These are phyloP conservation scores for Pangasianodon gigas DNA, from an alignment of 2,113 vertebrate species.

Conservation along the genomic window DNA sequence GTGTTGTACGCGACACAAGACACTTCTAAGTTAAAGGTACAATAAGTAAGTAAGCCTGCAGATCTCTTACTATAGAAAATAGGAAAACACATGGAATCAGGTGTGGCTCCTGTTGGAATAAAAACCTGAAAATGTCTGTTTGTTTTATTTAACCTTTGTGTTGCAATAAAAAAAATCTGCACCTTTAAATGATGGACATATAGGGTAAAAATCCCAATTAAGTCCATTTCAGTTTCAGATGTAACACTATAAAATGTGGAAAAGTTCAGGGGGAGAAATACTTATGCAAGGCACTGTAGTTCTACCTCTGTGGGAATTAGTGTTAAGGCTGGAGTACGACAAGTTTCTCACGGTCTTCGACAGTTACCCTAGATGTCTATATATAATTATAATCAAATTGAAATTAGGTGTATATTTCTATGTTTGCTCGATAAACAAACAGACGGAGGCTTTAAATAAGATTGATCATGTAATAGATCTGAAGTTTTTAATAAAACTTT, in stretches of 20 bases:
- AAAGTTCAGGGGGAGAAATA: not conserved
- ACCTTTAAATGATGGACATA: not conserved
- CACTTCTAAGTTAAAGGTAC: constrained; percentile 27
- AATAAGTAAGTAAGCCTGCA: constrained; percentile 12
- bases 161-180: not conserved
- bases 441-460: not conserved
- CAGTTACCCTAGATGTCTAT: not conserved
- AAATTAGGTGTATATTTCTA: not conserved
- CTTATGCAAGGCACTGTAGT: not conserved
- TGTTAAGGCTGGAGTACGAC: not conserved
- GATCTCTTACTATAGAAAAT: not conserved
- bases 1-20: not conserved
- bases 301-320: not conserved
- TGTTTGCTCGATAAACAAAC: not conserved
- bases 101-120: not conserved
- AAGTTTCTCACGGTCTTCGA: not conserved
- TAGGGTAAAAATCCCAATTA: not conserved
- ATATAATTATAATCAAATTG: not conserved
- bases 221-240: not conserved
- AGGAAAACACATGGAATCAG: not conserved
- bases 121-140: not conserved
- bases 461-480: not conserved
- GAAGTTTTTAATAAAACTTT: not conserved
- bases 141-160: not conserved
- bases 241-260: not conserved